Base-by-base conservation (phyloP, 1,140 invertebrate species). In the Drosophila parvula region DNA sequence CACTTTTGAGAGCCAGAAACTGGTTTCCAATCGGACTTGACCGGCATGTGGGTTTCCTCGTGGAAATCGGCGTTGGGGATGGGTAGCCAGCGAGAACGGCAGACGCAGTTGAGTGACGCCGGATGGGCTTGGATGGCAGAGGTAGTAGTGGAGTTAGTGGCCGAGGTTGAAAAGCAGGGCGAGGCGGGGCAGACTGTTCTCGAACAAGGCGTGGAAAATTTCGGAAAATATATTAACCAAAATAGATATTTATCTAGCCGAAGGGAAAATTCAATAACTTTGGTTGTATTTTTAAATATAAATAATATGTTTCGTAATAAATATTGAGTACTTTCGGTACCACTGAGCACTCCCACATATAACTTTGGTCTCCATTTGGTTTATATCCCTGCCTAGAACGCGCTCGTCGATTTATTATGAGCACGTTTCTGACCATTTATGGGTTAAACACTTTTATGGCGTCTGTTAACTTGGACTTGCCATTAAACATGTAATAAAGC, bases 21-120 rank as follows among this genome's bases (percentile, higher is more conserved):
- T 63, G 67, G 82, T 86, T 86, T 76, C 76, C 83, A 88, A 88
- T 86, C 77, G 65, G 75, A 84, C 73, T 61, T 81, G 51, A 78
- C 61, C 74, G 61, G 64, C 82, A 82, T 85, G 82, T 88, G 82
- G 82, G 82, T 62, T 86, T 85, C 60, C 45, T 47, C 45, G n/a
- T 57, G 74, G 58, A 76, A 77, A 75, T 77, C 36, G 30, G 48
- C 22, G 16, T 56, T 63, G 61, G 50, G 74, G 68, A 81, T 79
- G 62, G 65, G 55, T 59, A 18, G 43, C 67, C 30, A 65, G 36
- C 48, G 57, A 61, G 76, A 64, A 65, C 58, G 51, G 81, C 50
- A 64, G 61, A 64, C 55, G 71, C 47, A 75, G 76, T 56, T 62
- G 71, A 74, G 73, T 63, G 73, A 75, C 78, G 65, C 82, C 81